Base-by-base conservation (phyloP, 2,113 vertebrate species). In the Onychostruthus taczanowskii region DNA sequence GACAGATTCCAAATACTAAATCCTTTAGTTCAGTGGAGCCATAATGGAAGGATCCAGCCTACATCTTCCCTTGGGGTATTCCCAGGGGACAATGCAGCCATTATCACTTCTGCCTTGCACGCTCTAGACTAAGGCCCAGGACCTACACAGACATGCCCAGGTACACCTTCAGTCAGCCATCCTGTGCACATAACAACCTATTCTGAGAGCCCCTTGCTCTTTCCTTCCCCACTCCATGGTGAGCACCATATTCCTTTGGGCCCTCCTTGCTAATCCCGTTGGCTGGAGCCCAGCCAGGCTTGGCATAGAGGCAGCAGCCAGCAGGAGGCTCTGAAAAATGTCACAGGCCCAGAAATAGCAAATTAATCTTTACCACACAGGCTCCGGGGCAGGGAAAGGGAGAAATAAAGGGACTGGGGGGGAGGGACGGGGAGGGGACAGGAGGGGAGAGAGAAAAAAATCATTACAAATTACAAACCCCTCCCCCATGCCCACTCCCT, bases 321-420 rank as follows among this genome's bases (percentile, higher is more conserved):
- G 93, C 96, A 95, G 96, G 89, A 97, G 95, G 92, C 96, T 97
- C 93, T 87, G 90, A 97, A 97, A 97, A 97, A 97, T 97, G 97
- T 97, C 97, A 97, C 91, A 93, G 84, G 90, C 96, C 96, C 95
- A 97, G 97, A 97, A 97, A 97, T 97, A 97, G 97, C 90, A 97
- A 96, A 97, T 97, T 97, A 97, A 97, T 97, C 97, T 97, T 96
- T 96, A 97, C 95, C 90, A 59, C 93, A 95, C 39, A 95, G 93
- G 95, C 96, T 96, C 83, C 53, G 6, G 96, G 95, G 96, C 94
- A 96, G 84, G 73, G 58, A 95, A 94, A 95, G 58, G 72, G 93
- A 96, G 87, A 92, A 95, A 94, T 79, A 78, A 92, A 62, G 52
- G 77, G 94, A 49, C 37, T 11, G 15, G n/a, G 41, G 41, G 58